A percentile compares a stretch with the other conserved stretches of the same genome.
phyloP scores from a whole-genome alignment of 2,888 invertebrate species.

The Cosmorhoe ocellata region DNA sequence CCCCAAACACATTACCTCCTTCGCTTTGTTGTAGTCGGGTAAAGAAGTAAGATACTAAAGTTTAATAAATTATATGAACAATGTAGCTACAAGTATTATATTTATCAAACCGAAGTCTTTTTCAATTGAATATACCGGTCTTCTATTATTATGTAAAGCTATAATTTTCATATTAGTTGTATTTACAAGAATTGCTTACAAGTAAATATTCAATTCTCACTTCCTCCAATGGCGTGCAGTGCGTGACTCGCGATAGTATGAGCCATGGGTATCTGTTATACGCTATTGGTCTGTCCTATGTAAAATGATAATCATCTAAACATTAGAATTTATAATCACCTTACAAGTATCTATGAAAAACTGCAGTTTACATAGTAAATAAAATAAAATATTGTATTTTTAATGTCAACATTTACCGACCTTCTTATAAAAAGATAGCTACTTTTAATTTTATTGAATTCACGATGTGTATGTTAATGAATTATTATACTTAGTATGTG shows the following conservation, averaged over 20 bases:
- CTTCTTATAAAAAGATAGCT: not conserved
- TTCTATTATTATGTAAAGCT: not conserved
- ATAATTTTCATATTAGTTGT: not conserved
- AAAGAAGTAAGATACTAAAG: too few species aligned
- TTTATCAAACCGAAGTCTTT: too few species aligned
- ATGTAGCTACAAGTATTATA: too few species aligned
- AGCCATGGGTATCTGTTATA: not conserved
- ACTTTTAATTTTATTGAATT: too few species aligned
- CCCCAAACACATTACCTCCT: too few species aligned
- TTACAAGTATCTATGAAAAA: not conserved
- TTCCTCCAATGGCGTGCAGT: slow-evolving; percentile 16
- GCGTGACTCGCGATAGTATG: not conserved
- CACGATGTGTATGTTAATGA: too few species aligned
- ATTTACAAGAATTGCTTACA: not conserved
- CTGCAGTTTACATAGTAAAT: not conserved
- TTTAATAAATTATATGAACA: too few species aligned
- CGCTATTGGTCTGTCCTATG: slow-evolving; percentile 9
- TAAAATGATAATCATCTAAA: slow-evolving; percentile 18
- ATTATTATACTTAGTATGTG: too few species aligned
- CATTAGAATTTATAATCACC: slow-evolving; percentile 9
- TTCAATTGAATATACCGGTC: too few species aligned
- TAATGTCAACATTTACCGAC: not conserved
- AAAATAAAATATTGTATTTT: not conserved
- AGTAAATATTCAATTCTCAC: not conserved
- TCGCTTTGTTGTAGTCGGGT: too few species aligned